A percentile compares a stretch with the other conserved stretches of the same genome.
Evolutionary conservation across 1,140 invertebrate genomes (phyloP).

Genomic region (Euglossa dilemma): DNA sequence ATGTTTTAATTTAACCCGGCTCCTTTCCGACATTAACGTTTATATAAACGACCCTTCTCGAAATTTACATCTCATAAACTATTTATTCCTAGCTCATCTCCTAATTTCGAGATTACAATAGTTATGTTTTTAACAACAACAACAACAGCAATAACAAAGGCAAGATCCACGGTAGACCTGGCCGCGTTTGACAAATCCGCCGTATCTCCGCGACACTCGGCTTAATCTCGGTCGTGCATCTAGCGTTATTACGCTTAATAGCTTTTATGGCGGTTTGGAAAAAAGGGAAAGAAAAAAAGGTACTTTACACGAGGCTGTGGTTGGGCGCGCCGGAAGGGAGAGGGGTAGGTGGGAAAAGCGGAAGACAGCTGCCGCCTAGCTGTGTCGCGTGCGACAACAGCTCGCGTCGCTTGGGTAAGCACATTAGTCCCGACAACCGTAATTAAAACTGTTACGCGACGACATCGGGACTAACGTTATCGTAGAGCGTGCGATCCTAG

Average conservation of each 20-base stretch:
- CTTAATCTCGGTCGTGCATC: conserved; percentile 25
- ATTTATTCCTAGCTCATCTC: no score
- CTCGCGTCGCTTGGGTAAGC: conserved; percentile 65
- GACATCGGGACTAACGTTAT: conserved; percentile 30
- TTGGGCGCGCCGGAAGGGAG: background rate
- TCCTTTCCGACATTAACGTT: no score
- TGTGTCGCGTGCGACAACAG: conserved; percentile 67
- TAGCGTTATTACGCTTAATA: conserved; percentile 10
- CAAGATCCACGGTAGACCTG: background rate
- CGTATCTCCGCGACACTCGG: background rate
- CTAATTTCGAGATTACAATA: no score
- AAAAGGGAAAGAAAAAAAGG: background rate
- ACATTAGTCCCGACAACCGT: conserved; percentile 64
- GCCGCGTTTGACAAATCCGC: background rate
- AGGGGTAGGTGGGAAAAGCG: conserved; percentile 33
- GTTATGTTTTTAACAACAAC: no score
- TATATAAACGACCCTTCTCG: no score
- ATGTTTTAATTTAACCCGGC: no score
- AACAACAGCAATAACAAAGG: background rate
- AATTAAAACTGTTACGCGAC: conserved; percentile 71
- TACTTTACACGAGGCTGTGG: conserved; percentile 29
- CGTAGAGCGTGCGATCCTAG: conserved; percentile 18
- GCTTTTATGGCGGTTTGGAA: conserved; percentile 4
- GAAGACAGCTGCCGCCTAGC: conserved; percentile 60
- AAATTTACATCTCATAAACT: no score